phyloP scores from a whole-genome alignment of 2,113 vertebrate species.

The Ceyx margarethae region DNA sequence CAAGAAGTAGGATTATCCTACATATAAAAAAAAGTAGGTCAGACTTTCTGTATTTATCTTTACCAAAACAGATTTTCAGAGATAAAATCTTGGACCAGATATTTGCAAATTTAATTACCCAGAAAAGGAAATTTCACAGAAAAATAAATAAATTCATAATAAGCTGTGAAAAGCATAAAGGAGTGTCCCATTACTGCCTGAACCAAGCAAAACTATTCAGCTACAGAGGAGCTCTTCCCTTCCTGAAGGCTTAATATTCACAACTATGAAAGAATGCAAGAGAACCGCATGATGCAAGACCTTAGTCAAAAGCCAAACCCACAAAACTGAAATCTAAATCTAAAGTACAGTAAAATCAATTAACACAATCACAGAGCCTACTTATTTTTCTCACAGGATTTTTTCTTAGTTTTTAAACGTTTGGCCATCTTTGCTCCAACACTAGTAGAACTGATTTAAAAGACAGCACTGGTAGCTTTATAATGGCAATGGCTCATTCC shows the following conservation, averaged over 20 bases:
- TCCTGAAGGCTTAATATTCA: not conserved
- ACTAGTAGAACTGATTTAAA: not conserved
- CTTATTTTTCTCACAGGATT: not conserved
- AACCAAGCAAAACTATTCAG: not conserved
- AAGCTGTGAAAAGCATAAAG: not conserved
- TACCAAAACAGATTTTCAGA: not conserved
- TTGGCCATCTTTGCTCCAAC: not conserved
- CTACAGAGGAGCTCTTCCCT: not conserved
- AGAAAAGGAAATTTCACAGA: not conserved
- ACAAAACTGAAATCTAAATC: constrained; percentile 26
- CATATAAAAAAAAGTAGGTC: not conserved
- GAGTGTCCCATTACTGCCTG: not conserved
- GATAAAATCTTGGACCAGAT: not conserved
- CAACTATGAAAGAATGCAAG: constrained; percentile 12
- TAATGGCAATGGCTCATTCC: not conserved
- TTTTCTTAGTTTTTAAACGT: not conserved
- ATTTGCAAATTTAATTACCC: not conserved
- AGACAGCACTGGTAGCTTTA: not conserved
- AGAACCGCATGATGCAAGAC: not conserved
- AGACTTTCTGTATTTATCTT: not conserved
- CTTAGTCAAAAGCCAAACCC: constrained; percentile 26
- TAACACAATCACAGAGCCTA: not conserved
- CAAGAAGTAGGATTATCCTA: not conserved
- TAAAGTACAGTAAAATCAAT: constrained; percentile 49
- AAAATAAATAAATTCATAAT: not conserved